These are phyloP conservation scores for Mesoclemmys tuberculata DNA, from an alignment of 2,113 vertebrate species.

Conservation along the genomic window DNA sequence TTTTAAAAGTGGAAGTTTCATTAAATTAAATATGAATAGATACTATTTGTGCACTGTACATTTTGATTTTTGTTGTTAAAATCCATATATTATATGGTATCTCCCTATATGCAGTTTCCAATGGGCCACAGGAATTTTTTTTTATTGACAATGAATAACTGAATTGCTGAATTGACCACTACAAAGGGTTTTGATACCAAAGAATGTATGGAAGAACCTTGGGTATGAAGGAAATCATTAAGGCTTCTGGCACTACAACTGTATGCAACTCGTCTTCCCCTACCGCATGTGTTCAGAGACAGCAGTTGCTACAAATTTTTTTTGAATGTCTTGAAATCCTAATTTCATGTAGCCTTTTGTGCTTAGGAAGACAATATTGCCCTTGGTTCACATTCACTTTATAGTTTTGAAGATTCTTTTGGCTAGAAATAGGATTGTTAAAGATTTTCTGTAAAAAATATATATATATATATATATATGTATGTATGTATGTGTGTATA, in stretches of 20 bases:
- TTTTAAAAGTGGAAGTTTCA: not conserved
- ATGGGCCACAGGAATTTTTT: not conserved
- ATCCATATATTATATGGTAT: not conserved
- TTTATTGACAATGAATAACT: not conserved
- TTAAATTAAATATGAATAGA: not conserved
- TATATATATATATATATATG: too few relatives aligned
- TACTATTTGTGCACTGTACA: not conserved
- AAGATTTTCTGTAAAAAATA: not conserved
- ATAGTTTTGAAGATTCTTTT: not conserved
- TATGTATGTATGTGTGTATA: too few relatives aligned
- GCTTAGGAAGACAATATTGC: not conserved
- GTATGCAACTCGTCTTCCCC: not conserved
- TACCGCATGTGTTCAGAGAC: not conserved
- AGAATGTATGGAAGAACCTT: not conserved
- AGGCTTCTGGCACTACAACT: not conserved
- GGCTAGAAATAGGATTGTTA: not conserved
- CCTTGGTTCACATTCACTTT: not conserved
- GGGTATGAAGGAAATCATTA: not conserved
- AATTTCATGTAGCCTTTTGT: not conserved
- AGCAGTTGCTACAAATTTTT: not conserved
- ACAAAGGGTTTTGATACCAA: not conserved
- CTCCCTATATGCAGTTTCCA: not conserved
- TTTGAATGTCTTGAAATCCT: not conserved
- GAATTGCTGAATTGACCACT: not conserved
- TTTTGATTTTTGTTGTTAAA: not conserved